Conservation (phyloP, 2,888 invertebrate species). For the Leucophora obtusa region DNA sequence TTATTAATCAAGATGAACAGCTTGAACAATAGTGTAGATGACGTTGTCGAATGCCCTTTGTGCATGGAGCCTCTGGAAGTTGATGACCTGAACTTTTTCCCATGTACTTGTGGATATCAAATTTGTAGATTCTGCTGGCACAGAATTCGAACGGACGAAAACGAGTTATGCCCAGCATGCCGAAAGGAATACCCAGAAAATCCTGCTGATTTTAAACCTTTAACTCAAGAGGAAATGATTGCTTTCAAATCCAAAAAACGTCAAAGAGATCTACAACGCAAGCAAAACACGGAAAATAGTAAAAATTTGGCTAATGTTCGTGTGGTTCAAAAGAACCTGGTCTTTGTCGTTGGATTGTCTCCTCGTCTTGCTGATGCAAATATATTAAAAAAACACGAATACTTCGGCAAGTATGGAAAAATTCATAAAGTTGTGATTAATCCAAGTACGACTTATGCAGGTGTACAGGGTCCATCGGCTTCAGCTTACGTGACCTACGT, state of each 20-base stretch:
- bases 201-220: constrained; percentile 99
- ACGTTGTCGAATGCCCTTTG: constrained; percentile 96
- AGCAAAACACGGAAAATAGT: constrained; percentile 97
- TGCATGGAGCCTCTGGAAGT: constrained; percentile 99
- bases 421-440: constrained; percentile 99
- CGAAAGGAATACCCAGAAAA: constrained; percentile 99
- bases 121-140: constrained; percentile 99
- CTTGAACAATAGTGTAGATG: constrained; percentile 87
- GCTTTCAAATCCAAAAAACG: constrained; percentile 96
- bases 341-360: constrained; percentile 99
- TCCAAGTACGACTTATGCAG: constrained; percentile 96
- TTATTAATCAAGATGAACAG: constrained; percentile 53
- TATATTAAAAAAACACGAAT: constrained; percentile 97
- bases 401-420: constrained; percentile 99
- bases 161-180: constrained; percentile 99
- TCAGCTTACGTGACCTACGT: constrained; percentile 99
- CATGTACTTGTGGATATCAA: constrained; percentile 99
- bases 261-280: constrained; percentile 96
- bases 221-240: constrained; percentile 95
- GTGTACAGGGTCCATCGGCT: constrained; percentile 92
- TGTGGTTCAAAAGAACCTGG: constrained; percentile 99
- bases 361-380: constrained; percentile 97
- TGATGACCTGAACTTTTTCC: constrained; percentile 99
- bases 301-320: constrained; percentile 97
- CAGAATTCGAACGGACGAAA: constrained; percentile 98